A percentile compares a stretch with the other conserved stretches of the same genome.
These are phyloP conservation scores for Calidris pugnax DNA, from an alignment of 2,113 vertebrate species.

Conservation along the genomic window DNA sequence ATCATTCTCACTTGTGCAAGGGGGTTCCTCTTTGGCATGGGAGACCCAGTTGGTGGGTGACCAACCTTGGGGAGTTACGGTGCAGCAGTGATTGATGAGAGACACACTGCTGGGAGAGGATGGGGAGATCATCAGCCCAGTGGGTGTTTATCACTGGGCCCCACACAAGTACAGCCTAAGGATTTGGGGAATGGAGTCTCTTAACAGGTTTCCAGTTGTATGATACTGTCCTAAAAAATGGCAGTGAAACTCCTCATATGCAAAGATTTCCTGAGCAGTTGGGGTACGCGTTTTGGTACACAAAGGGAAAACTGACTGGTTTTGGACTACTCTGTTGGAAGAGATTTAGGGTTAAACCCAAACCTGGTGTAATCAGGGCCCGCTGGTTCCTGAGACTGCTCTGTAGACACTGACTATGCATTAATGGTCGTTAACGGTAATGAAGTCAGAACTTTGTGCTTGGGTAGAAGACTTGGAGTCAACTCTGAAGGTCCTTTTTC, in stretches of 20 bases:
- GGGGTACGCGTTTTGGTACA: neutral
- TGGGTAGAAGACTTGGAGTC: neutral
- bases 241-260: neutral
- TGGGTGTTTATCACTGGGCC: neutral
- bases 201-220: neutral
- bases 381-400: neutral
- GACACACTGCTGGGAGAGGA: neutral
- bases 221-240: neutral
- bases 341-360: neutral
- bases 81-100: neutral
- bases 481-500: neutral
- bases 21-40: neutral
- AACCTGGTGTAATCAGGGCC: neutral
- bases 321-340: neutral
- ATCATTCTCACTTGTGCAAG: neutral
- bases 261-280: neutral
- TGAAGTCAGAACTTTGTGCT: neutral
- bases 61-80: neutral
- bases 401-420: neutral
- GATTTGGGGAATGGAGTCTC: neutral
- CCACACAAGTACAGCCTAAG: neutral
- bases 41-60: neutral
- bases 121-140: neutral
- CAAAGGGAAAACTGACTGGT: neutral
- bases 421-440: neutral